A percentile compares a stretch with the other conserved stretches of the same genome.
phyloP scores from a whole-genome alignment of 1,140 invertebrate genomes.

The Drosophila tropicalis region DNA sequence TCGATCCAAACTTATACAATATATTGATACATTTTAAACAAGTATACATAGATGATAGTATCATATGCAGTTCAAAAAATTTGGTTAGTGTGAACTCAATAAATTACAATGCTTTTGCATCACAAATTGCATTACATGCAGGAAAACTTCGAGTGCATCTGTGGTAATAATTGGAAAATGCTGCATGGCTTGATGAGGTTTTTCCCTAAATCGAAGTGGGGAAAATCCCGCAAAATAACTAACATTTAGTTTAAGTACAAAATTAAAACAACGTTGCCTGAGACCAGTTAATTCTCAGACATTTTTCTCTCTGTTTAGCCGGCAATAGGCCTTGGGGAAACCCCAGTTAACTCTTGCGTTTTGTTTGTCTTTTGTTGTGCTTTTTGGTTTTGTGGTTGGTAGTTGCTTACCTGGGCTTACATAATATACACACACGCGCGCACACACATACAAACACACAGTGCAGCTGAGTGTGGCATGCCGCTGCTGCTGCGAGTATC shows the following conservation, averaged over 20 bases:
- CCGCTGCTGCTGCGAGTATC: background rate
- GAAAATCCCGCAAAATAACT: constrained; percentile 57
- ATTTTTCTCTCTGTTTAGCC: constrained; percentile 34
- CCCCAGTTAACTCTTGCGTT: constrained; percentile 48
- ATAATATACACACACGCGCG: constrained; percentile 32
- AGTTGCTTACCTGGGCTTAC: constrained; percentile 51
- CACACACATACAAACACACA: constrained; percentile 31
- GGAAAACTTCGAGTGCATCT: background rate
- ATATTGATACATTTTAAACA: too few species aligned
- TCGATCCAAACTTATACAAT: background rate
- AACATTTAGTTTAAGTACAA: constrained; percentile 22
- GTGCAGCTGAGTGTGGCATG: constrained; percentile 52
- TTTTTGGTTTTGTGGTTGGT: constrained; percentile 20
- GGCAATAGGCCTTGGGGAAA: constrained; percentile 70
- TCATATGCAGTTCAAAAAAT: too few species aligned
- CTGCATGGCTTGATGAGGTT: constrained; percentile 40
- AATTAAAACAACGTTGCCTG: constrained; percentile 7
- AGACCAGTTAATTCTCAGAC: constrained; percentile 64
- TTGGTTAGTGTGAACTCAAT: too few species aligned
- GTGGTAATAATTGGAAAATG: background rate
- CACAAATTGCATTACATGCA: too few species aligned
- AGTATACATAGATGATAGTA: too few species aligned
- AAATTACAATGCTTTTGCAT: too few species aligned
- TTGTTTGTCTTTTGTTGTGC: background rate
- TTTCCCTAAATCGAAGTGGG: constrained; percentile 52